phyloP scores from a whole-genome alignment of 2,797 vertebrate genomes.

The Platyrinchus mystaceus region DNA sequence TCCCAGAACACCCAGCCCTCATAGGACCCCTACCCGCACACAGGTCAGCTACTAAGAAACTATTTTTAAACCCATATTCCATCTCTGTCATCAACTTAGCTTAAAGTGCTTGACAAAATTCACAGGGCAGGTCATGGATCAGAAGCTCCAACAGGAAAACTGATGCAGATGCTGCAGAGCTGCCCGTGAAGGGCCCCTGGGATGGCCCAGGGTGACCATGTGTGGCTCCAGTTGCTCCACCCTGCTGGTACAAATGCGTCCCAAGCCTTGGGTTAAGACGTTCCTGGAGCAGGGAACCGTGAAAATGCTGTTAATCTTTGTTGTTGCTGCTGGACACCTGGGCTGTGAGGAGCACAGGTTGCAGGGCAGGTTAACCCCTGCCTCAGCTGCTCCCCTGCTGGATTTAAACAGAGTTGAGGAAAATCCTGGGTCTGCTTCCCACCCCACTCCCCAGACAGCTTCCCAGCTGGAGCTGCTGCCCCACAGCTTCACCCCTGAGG shows the following conservation, averaged over 20 bases:
- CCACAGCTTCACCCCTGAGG: neutral
- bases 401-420: neutral
- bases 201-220: neutral
- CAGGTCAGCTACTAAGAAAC: neutral
- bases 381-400: neutral
- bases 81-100: neutral
- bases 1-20: too few relatives aligned
- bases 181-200: accelerated
- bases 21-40: accelerated
- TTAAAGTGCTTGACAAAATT: neutral
- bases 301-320: neutral
- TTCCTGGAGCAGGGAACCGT: neutral
- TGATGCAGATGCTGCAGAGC: neutral
- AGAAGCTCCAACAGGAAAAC: neutral
- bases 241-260: neutral
- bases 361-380: neutral
- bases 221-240: accelerated
- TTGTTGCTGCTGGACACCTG: neutral
- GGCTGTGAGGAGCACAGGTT: neutral
- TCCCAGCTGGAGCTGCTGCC: neutral
- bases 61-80: neutral
- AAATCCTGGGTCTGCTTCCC: neutral
- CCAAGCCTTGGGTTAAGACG: neutral
- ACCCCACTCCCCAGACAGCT: neutral
- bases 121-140: accelerated